phyloP scores from a whole-genome alignment of 2,113 vertebrate species.

The Apaloderma vittatum region DNA sequence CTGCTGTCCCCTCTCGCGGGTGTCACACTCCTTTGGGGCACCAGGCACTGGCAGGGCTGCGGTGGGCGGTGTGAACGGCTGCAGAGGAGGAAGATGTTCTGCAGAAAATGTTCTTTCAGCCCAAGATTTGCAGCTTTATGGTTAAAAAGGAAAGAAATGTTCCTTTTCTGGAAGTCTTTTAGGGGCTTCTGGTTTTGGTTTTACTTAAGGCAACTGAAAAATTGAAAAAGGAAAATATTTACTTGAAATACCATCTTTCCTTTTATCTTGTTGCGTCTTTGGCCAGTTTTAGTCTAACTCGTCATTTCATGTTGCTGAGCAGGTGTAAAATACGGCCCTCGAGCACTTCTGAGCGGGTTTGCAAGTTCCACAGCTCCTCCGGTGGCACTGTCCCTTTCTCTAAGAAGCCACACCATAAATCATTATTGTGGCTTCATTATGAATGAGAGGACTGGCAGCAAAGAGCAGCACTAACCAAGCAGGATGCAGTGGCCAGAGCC shows the following conservation, averaged over 20 bases:
- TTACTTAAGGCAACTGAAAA: neutral
- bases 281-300: neutral
- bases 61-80: neutral
- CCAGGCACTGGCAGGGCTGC: neutral
- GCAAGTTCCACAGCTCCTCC: neutral
- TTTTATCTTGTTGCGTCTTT: neutral
- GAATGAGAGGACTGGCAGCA: neutral
- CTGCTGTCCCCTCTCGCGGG: neutral
- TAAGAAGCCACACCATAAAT: neutral
- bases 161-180: neutral
- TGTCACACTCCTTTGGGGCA: neutral
- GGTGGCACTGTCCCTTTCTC: neutral
- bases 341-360: rapidly evolving
- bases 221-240: neutral
- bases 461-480: neutral
- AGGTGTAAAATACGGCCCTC: neutral
- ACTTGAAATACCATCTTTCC: neutral
- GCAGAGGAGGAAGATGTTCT: neutral
- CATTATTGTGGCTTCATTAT: neutral
- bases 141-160: neutral
- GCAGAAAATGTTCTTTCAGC: neutral
- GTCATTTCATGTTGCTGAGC: neutral
- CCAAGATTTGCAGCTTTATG: neutral
- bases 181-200: neutral
- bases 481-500: neutral